A percentile compares a stretch with the other conserved stretches of the same genome.
Evolutionary conservation across 2,888 invertebrate species (phyloP).

Genomic region (Cerastis rubricosa): DNA sequence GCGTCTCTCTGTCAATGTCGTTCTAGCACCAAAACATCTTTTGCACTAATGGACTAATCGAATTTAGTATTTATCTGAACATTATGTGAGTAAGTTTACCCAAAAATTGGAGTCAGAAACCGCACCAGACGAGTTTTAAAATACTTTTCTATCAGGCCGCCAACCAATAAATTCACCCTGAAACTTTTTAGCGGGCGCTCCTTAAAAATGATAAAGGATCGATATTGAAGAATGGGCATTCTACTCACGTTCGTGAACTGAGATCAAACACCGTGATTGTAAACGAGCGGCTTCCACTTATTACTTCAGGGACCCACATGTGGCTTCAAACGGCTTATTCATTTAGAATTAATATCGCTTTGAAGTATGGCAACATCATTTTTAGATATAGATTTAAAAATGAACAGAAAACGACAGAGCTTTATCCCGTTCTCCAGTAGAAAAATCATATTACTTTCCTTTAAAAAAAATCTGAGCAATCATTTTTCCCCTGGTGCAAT

Average conservation of each 20-base stretch:
- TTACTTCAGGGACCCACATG: constrained; percentile 62
- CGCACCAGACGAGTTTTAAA: background rate
- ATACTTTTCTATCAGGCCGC: constrained; percentile 18
- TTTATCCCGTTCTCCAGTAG: background rate
- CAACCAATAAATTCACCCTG: constrained; percentile 45
- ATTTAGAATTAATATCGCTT: constrained; percentile 58
- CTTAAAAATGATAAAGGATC: constrained; percentile 59
- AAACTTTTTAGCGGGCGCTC: constrained; percentile 47
- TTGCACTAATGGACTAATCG: background rate
- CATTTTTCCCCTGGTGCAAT: constrained; percentile 14
- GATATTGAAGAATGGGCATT: constrained; percentile 57
- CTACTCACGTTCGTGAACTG: constrained; percentile 69
- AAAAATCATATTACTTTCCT: background rate
- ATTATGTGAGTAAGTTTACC: background rate
- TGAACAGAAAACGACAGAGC: constrained; percentile 5
- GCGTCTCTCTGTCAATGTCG: background rate
- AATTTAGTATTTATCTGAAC: background rate
- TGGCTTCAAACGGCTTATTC: constrained; percentile 52
- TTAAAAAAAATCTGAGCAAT: constrained; percentile 25
- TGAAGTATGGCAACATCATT: constrained; percentile 21
- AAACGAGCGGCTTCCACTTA: constrained; percentile 68
- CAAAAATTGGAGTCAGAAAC: background rate
- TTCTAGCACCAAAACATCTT: background rate
- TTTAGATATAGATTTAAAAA: constrained; percentile 9
- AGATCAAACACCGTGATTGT: constrained; percentile 76